A percentile compares a stretch with the other conserved stretches of the same genome.
These are phyloP conservation scores for Dendrolimus houi DNA, from an alignment of 2,888 invertebrate species.

Conservation along the genomic window DNA sequence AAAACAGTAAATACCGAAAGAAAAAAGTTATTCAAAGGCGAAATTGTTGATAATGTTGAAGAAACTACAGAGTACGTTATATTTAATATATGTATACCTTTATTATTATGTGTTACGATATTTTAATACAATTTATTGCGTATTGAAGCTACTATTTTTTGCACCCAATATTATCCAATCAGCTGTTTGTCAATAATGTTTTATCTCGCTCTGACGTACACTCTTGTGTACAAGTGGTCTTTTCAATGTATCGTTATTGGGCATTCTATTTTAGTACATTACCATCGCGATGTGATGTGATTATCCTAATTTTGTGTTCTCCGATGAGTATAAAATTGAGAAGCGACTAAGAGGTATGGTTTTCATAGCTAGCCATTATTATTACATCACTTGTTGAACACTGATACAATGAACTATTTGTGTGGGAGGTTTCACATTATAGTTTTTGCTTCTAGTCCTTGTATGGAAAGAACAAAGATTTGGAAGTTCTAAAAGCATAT, in stretches of 20 bases:
- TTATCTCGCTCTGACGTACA: conserved; percentile 46
- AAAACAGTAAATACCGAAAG: conserved; percentile 30
- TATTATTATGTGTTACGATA: conserved; percentile 3
- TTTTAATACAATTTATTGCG: conserved; percentile 7
- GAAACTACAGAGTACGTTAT: conserved; percentile 35
- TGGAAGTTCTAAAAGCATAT: not conserved
- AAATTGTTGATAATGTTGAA: conserved; percentile 20
- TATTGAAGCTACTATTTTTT: conserved; percentile 13
- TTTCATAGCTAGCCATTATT: conserved; percentile 4
- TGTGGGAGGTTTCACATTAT: not conserved
- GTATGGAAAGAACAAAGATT: not conserved
- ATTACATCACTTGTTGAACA: not conserved
- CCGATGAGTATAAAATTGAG: conserved; percentile 42
- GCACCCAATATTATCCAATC: conserved; percentile 34
- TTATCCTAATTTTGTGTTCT: conserved; percentile 61
- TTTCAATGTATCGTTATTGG: conserved; percentile 65
- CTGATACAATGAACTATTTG: not conserved
- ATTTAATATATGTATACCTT: conserved; percentile 3
- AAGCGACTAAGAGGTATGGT: conserved; percentile 47
- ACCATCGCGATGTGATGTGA: conserved; percentile 69
- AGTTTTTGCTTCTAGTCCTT: not conserved
- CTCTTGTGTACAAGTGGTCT: conserved; percentile 37
- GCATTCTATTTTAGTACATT: conserved; percentile 74
- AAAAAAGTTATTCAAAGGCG: conserved; percentile 29
- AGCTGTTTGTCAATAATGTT: conserved; percentile 69